Evolutionary conservation across 2,113 vertebrate species (phyloP), one percentile per base, ranked within the genome.

Genomic region (Callipepla californica): DNA sequence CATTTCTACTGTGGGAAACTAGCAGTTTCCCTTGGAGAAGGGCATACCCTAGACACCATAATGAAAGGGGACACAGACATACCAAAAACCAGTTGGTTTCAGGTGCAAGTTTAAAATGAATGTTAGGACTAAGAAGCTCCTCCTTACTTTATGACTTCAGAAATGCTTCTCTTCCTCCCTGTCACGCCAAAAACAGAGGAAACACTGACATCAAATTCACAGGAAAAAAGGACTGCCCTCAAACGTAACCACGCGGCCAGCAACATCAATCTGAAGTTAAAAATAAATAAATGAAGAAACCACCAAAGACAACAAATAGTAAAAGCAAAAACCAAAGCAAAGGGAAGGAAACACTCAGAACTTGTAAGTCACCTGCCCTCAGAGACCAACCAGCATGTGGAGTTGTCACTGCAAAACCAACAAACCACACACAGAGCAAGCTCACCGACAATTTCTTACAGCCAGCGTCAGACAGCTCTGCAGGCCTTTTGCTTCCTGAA

Each of bases 401-500:
- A 88, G 55, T 26, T 32, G 42, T 1, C 1, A 2, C 51, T 20
- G 3, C 57, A 65, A 73, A 83, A 58, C 47, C 45, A 59, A 68
- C 13, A 2, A 3, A n/a, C 6, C 44, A 19, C 2, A 1, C 4
- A 30, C 0, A 0, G 32, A 73, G 44, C 51, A 6, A 80, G 32
- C 32, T 76, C 2, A 0, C 6, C 1, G 2, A 38, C 1, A 5
- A 20, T 50, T 65, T 89, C 30, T 68, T 73, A 44, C 40, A 69
- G 13, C 4, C 16, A 40, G 18, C 7, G 50, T 3, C 3, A 2
- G 26, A 87, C 87, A 42, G 19, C 50, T 38, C 73, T 48, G 65
- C 2, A 3, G 36, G 3, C 8, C 28, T 80, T 58, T 44, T 50
- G 47, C 50, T 59, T 76, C 75, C 59, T 59, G 40, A 87, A 73